A percentile compares a stretch with the other conserved stretches of the same genome.
Evolutionary conservation across 2,113 vertebrate species (phyloP).

Genomic region (Prionailurus bengalensis): DNA sequence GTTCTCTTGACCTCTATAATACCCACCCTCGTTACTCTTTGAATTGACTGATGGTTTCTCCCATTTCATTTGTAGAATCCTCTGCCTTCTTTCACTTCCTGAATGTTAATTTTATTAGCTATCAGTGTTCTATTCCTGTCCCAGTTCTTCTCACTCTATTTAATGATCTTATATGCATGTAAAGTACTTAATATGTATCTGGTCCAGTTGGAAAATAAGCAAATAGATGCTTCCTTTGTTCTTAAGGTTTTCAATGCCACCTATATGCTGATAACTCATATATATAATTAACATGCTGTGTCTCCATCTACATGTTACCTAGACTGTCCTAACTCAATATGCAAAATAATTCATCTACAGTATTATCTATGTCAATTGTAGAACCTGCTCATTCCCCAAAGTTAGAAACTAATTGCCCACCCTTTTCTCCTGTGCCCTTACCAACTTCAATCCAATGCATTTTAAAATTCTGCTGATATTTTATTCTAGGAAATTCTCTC

Average conservation of each 20-base stretch:
- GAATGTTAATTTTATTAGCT: neutral
- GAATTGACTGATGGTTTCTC: neutral
- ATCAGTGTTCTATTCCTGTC: neutral
- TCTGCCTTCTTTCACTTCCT: neutral
- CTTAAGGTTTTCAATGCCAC: neutral
- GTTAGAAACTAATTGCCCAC: neutral
- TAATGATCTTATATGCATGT: neutral
- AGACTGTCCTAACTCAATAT: neutral
- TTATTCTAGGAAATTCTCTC: neutral
- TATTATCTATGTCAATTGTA: neutral
- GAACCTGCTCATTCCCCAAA: neutral
- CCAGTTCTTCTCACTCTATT: neutral
- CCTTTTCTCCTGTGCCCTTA: neutral
- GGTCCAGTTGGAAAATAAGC: neutral
- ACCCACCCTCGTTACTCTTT: neutral
- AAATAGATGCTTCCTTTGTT: neutral
- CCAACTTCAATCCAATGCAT: neutral
- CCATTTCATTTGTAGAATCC: neutral
- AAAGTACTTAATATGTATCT: neutral
- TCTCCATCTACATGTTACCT: neutral
- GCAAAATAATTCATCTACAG: neutral
- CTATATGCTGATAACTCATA: neutral
- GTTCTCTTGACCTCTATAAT: neutral
- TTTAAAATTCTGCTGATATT: neutral
- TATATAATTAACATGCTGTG: neutral